Evolutionary conservation across 2,888 invertebrate genomes (phyloP).

Genomic region (Drosophila testacea): DNA sequence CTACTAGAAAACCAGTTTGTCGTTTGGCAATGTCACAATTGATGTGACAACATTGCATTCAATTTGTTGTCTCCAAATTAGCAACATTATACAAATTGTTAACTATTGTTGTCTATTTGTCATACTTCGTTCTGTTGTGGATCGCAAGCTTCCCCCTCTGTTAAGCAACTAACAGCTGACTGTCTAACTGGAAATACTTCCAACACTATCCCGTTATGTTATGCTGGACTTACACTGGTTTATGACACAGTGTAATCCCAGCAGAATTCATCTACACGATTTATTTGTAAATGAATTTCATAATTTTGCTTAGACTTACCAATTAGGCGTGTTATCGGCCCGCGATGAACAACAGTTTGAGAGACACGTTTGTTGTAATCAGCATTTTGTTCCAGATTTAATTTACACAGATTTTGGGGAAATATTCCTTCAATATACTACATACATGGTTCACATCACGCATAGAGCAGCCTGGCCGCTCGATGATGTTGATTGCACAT

Average conservation of each 20-base stretch:
- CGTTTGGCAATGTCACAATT: conserved; percentile 12
- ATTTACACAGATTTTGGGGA: conserved; percentile 54
- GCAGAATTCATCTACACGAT: background rate
- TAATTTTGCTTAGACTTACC: conserved; percentile 42
- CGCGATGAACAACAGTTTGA: conserved; percentile 35
- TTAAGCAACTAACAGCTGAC: background rate
- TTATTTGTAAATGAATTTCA: too few relatives aligned
- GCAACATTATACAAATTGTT: conserved; percentile 3
- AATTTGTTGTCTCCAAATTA: conserved; percentile 9
- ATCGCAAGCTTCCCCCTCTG: background rate
- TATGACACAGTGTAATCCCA: too few relatives aligned
- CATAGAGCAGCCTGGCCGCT: conserved; percentile 68
- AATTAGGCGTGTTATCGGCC: conserved; percentile 48
- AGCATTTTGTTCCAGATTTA: conserved; percentile 76
- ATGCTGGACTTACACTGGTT: too few relatives aligned
- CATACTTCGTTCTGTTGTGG: background rate
- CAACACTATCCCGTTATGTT: background rate
- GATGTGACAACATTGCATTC: conserved; percentile 9
- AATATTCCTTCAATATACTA: conserved; percentile 21
- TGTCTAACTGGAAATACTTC: background rate
- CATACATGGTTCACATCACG: conserved; percentile 61
- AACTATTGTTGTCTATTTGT: background rate
- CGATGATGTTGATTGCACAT: conserved; percentile 77
- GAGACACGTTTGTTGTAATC: conserved; percentile 35
- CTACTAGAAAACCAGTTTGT: conserved; percentile 47